Base-by-base conservation (phyloP, 2,888 invertebrate genomes). In the Rhamphomyia laevipes region DNA sequence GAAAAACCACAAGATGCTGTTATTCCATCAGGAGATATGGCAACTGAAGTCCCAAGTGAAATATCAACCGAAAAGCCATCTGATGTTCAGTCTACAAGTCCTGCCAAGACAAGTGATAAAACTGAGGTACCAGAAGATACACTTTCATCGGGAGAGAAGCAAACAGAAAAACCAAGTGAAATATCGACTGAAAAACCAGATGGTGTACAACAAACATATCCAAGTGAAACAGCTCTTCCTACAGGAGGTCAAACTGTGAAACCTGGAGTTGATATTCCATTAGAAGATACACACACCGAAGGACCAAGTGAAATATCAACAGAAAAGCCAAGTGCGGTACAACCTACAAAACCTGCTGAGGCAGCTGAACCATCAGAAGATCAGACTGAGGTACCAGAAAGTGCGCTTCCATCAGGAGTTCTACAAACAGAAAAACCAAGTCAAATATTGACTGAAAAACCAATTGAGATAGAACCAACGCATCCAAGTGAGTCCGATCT, bases 11-110 rank as follows among this genome's bases (percentile, higher is more conserved):
- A n/a, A n/a, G n/a, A n/a, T n/a, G n/a, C n/a, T n/a, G 21, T 6
- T 4, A 21, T 2, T 3, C 27, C 11, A 13, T 12, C 12, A 40
- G 43, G 31, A 18, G 38, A n/a, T 23, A 30, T 47, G n/a, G 23
- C 2, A 23, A n/a, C 40, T 7, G 51, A 52, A 45, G 46, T 51
- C 43, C 37, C 46, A 50, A 10, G 41, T 37, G 50, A 45, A 38
- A 43, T 50, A 46, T 37, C 27, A 46, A 47, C 43, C 43, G n/a
- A n/a, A n/a, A n/a, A n/a, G n/a, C n/a, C n/a, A n/a, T n/a, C n/a
- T n/a, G n/a, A n/a, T n/a, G n/a, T n/a, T n/a, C n/a, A n/a, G n/a
- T n/a, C n/a, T n/a, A n/a, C n/a, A 21, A 21, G 6, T 4, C 21
- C 21, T 4, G 21, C 33, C 27, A 6, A 21, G 21, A 21, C 21